Percentiles rank a stretch among this genome's conserved stretches.
These are phyloP conservation scores for Trochalopteron elliotii DNA, from an alignment of 2,113 vertebrate genomes.

Conservation along the genomic window DNA sequence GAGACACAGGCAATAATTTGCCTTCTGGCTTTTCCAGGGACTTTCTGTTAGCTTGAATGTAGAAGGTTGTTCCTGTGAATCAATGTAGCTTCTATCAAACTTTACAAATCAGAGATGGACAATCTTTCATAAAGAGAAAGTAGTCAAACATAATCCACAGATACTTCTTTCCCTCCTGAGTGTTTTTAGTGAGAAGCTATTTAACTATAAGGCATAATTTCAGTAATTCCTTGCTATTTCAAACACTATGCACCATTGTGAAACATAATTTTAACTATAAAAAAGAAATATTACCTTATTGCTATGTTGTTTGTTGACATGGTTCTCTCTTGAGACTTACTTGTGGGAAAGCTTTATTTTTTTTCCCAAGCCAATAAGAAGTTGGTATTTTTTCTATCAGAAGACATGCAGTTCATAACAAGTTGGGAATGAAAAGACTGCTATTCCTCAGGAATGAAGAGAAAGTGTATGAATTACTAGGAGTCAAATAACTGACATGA, in stretches of 20 bases:
- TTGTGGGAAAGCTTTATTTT: neutral
- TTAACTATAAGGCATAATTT: constrained; percentile 6
- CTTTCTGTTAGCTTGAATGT: neutral
- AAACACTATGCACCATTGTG: neutral
- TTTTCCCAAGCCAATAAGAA: neutral
- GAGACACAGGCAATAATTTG: neutral
- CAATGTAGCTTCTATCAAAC: neutral
- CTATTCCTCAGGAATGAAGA: neutral
- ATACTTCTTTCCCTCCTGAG: neutral
- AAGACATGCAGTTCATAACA: neutral
- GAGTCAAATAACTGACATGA: neutral
- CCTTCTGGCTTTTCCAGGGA: neutral
- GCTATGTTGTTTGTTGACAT: neutral
- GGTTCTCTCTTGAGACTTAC: neutral
- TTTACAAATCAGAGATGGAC: neutral
- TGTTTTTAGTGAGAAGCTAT: neutral
- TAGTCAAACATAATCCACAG: neutral
- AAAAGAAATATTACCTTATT: neutral
- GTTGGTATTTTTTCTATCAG: neutral
- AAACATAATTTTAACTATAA: constrained; percentile 1
- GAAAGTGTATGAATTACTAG: neutral
- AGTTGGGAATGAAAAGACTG: neutral
- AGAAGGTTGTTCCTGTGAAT: neutral
- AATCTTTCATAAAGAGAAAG: neutral
- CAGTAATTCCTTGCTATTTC: neutral